A percentile compares a stretch with the other conserved stretches of the same genome.
Evolutionary conservation across 2,888 invertebrate species (phyloP).

Genomic region (Napeogenes inachia): DNA sequence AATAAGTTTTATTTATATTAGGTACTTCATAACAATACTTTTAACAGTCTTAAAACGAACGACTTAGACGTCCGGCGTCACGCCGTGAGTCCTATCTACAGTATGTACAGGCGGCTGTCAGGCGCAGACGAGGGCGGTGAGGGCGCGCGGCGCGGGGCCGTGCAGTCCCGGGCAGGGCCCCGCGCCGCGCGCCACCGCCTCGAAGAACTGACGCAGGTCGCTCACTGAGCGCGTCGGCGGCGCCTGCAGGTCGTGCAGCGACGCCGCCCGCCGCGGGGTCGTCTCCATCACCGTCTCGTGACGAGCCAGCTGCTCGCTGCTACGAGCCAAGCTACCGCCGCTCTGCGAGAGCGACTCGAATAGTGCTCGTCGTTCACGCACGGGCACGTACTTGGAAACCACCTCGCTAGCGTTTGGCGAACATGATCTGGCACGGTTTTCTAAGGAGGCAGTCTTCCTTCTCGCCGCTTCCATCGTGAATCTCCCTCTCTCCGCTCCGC

Average conservation of each 20-base stretch:
- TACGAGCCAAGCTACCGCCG: constrained; percentile 79
- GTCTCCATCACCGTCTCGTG: constrained; percentile 55
- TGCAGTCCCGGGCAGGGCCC: constrained; percentile 49
- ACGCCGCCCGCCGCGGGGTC: constrained; percentile 79
- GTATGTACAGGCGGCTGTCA: constrained; percentile 58
- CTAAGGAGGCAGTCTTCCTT: constrained; percentile 62
- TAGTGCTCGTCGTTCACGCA: constrained; percentile 82
- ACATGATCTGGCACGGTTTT: constrained; percentile 67
- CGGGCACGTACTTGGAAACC: constrained; percentile 81
- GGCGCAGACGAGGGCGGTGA: constrained; percentile 64
- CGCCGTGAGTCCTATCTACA: constrained; percentile 63
- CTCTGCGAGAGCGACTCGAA: constrained; percentile 83
- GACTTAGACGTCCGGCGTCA: constrained; percentile 69
- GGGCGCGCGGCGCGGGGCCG: constrained; percentile 58
- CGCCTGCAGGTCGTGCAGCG: constrained; percentile 80
- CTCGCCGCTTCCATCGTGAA: constrained; percentile 65
- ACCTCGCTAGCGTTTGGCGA: constrained; percentile 69
- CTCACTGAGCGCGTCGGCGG: constrained; percentile 78
- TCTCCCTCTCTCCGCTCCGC: constrained; percentile 63
- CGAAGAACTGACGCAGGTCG: constrained; percentile 84
- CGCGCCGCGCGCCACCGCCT: constrained; percentile 74
- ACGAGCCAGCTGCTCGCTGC: constrained; percentile 78
- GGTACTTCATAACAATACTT: constrained; percentile 74
- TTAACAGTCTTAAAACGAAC: constrained; percentile 76
- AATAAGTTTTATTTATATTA: constrained; percentile 70